Percentiles rank a stretch among this genome's conserved stretches.
Conservation (phyloP, 2,113 vertebrate genomes). For the Rhodinocichla rosea region DNA sequence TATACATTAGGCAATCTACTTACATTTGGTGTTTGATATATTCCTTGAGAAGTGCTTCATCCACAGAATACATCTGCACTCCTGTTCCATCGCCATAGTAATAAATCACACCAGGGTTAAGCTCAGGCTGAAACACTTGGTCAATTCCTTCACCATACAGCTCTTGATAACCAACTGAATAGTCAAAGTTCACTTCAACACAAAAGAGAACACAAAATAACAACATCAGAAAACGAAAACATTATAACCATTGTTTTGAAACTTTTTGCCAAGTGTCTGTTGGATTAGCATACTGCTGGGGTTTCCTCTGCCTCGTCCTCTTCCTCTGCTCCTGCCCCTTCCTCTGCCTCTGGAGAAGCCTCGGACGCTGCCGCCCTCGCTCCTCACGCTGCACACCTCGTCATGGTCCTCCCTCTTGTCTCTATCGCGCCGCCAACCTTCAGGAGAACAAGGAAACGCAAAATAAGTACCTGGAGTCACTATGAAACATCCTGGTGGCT, state of each 20-base stretch:
- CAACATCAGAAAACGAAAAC: neutral
- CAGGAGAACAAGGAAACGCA: neutral
- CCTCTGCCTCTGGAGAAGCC: conserved; percentile 78
- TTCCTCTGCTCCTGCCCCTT: conserved; percentile 82
- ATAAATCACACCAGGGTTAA: conserved; percentile 86
- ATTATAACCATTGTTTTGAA: rapidly evolving
- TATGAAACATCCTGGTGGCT: neutral
- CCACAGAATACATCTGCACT: conserved; percentile 90
- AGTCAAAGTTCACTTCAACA: conserved; percentile 84
- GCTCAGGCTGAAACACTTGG: conserved; percentile 74
- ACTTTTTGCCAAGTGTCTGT: neutral
- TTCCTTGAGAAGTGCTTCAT: conserved; percentile 91
- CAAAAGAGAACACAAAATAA: neutral
- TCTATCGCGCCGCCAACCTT: conserved; percentile 84
- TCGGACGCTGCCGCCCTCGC: conserved; percentile 73
- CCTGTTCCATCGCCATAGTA: conserved; percentile 90
- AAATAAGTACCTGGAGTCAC: neutral
- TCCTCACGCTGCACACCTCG: conserved; percentile 81
- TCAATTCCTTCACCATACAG: conserved; percentile 75
- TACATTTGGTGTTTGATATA: conserved; percentile 97
- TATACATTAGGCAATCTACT: conserved; percentile 55
- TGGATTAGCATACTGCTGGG: conserved; percentile 71
- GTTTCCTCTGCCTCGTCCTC: conserved; percentile 86
- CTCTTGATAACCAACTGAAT: conserved; percentile 79
- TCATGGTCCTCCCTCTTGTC: conserved; percentile 83